phyloP scores from a whole-genome alignment of 2,888 invertebrate genomes.

The Leucania comma region DNA sequence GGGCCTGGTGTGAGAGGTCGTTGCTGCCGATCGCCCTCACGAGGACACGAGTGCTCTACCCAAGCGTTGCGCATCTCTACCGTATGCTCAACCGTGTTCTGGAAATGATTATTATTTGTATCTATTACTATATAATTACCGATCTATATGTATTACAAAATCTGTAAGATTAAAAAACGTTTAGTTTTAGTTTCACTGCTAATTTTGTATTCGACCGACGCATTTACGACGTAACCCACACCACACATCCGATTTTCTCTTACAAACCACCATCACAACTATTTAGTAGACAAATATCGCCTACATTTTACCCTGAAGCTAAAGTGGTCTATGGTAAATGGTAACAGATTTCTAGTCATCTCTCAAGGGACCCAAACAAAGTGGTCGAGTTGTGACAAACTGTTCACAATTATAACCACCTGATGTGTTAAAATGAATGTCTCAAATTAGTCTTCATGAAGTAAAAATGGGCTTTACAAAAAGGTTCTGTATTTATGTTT shows the following conservation, averaged over 20 bases:
- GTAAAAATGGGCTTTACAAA: conserved; percentile 15
- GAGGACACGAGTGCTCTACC: too few species aligned
- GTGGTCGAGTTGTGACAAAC: conserved; percentile 22
- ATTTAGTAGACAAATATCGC: neutral
- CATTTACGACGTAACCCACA: neutral
- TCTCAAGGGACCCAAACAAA: conserved; percentile 6
- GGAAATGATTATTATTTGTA: too few species aligned
- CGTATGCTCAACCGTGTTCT: too few species aligned
- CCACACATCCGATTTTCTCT: neutral
- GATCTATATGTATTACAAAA: too few species aligned
- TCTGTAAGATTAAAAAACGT: too few species aligned
- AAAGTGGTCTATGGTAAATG: conserved; percentile 4
- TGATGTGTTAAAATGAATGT: conserved; percentile 41
- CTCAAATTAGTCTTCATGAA: conserved; percentile 37
- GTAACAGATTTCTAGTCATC: conserved; percentile 30
- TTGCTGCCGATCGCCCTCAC: too few species aligned
- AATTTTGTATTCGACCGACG: neutral
- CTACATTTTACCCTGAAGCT: neutral
- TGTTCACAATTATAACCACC: conserved; percentile 30
- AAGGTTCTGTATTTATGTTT: conserved; percentile 29
- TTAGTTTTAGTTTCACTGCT: neutral
- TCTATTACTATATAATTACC: too few species aligned
- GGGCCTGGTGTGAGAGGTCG: too few species aligned
- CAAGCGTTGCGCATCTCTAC: too few species aligned
- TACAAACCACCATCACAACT: neutral